phyloP scores from a whole-genome alignment of 2,888 invertebrate species.

The Lacanobia oleracea region DNA sequence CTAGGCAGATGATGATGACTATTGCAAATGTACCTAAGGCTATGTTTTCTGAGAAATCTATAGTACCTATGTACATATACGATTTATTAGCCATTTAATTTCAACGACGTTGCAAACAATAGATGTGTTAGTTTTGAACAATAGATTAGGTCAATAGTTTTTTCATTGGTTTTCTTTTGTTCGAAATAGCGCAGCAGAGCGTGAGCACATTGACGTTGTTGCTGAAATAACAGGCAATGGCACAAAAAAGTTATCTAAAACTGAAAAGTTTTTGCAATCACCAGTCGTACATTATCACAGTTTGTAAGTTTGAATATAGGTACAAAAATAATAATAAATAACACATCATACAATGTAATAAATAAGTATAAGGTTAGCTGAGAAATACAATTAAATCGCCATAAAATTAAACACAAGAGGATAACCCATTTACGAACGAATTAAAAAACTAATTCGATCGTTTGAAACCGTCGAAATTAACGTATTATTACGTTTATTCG shows the following conservation, averaged over 20 bases:
- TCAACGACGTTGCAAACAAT: background rate
- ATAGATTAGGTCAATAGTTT: background rate
- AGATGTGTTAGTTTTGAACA: background rate
- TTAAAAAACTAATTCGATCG: conserved; percentile 67
- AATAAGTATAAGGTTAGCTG: conserved; percentile 18
- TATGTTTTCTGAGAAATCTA: background rate
- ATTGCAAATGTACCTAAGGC: too few species aligned
- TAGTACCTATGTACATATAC: background rate
- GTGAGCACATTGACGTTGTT: background rate
- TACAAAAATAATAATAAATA: conserved; percentile 15
- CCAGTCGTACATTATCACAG: background rate
- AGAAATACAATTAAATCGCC: conserved; percentile 51
- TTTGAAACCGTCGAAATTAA: conserved; percentile 66
- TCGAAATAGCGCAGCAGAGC: background rate
- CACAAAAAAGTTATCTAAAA: background rate
- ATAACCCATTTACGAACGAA: conserved; percentile 53
- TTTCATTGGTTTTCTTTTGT: conserved; percentile 5
- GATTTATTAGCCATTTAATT: background rate
- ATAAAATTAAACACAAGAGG: conserved; percentile 45
- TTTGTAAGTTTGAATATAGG: background rate
- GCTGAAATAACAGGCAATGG: background rate
- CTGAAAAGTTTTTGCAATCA: background rate
- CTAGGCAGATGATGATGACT: too few species aligned
- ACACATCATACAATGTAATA: conserved; percentile 17
- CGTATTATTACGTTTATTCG: conserved; percentile 72